Percentiles rank a stretch among this genome's conserved stretches.
These are phyloP conservation scores for Etheostoma nigrum DNA, from an alignment of 2,797 vertebrate species.

Conservation along the genomic window DNA sequence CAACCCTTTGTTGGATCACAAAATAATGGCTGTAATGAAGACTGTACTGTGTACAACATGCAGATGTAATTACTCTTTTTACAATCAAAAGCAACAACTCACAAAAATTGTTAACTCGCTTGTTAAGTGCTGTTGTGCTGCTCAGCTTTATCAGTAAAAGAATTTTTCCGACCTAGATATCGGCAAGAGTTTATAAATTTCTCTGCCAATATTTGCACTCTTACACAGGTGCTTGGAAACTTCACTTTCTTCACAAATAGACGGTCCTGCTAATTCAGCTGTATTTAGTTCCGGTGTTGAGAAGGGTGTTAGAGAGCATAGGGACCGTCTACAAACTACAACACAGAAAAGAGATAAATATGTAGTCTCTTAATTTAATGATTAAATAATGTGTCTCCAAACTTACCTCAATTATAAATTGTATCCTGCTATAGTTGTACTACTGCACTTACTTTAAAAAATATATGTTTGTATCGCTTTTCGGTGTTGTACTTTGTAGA, in stretches of 20 bases:
- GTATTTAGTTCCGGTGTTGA: too few species aligned
- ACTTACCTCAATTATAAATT: too few species aligned
- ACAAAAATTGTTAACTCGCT: not conserved
- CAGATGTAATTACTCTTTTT: not conserved
- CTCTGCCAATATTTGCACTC: not conserved
- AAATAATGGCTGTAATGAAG: not conserved
- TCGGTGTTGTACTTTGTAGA: too few species aligned
- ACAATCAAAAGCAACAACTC: not conserved
- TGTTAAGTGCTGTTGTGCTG: not conserved
- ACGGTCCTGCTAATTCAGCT: too few species aligned
- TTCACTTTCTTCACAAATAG: not conserved
- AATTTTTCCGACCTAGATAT: not conserved
- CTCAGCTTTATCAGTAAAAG: not conserved
- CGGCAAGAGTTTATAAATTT: not conserved
- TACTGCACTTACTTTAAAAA: too few species aligned
- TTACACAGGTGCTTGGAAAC: not conserved
- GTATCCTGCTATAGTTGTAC: too few species aligned
- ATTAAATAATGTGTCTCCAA: too few species aligned
- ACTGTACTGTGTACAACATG: not conserved
- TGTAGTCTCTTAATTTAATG: too few species aligned
- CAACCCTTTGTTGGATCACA: constrained; percentile 9
- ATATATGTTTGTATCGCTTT: too few species aligned
- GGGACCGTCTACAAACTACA: too few species aligned
- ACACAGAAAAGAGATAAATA: too few species aligned
- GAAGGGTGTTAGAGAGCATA: too few species aligned